Evolutionary conservation across 2,797 vertebrate genomes (phyloP).

Genomic region (Cetoscarus ocellatus): DNA sequence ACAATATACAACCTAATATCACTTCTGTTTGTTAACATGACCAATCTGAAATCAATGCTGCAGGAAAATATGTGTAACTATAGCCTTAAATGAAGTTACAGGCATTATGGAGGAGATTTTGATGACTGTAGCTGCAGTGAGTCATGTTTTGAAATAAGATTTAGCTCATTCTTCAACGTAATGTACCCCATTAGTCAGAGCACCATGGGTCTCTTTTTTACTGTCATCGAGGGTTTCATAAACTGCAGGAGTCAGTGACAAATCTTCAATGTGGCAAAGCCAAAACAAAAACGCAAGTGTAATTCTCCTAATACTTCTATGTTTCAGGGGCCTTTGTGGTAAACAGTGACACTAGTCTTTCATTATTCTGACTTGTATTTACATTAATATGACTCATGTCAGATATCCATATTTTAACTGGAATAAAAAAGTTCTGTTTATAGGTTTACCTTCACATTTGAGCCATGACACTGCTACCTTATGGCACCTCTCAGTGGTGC

Average conservation of each 20-base stretch:
- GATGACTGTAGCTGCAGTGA: slow-evolving; percentile 13
- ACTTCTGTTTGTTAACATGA: background rate
- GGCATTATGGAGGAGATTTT: background rate
- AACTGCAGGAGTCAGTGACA: background rate
- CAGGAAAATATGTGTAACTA: background rate
- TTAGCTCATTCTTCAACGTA: slow-evolving; percentile 1
- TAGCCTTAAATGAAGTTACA: slow-evolving; percentile 1
- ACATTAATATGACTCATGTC: no score
- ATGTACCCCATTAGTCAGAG: slow-evolving; percentile 1
- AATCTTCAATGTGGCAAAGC: background rate
- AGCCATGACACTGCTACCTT: no score
- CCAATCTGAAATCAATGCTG: background rate
- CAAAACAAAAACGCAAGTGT: background rate
- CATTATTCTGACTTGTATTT: no score
- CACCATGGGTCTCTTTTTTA: slow-evolving; percentile 1
- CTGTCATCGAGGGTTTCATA: background rate
- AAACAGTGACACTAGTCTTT: background rate
- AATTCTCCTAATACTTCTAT: background rate
- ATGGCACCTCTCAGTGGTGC: no score
- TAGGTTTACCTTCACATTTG: no score
- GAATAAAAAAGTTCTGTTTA: no score
- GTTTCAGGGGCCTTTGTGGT: background rate
- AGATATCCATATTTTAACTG: no score
- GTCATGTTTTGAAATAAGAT: slow-evolving; percentile 15
- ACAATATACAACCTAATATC: background rate